These are phyloP conservation scores for Miniopterus natalensis DNA, from an alignment of 2,113 vertebrate species.

Conservation along the genomic window DNA sequence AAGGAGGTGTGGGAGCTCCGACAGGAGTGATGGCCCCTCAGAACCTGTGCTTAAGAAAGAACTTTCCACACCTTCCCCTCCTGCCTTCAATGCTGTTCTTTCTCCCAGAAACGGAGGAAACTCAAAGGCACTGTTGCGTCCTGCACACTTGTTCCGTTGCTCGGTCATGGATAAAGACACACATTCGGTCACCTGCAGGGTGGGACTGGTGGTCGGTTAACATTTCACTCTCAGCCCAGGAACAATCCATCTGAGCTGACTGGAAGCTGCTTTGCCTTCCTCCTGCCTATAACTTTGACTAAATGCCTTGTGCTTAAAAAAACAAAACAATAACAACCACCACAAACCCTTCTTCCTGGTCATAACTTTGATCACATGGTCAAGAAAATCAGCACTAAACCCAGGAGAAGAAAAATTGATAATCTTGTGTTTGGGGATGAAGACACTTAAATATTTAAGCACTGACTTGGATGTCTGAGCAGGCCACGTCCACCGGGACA, in stretches of 20 bases:
- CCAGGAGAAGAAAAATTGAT: not conserved
- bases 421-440: not conserved
- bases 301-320: not conserved
- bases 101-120: not conserved
- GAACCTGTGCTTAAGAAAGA: not conserved
- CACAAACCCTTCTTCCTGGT: not conserved
- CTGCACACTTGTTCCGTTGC: not conserved
- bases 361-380: not conserved
- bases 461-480: not conserved
- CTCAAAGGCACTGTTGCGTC: not conserved
- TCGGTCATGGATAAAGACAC: not conserved
- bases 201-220: not conserved
- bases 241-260: not conserved
- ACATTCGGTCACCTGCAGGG: not conserved
- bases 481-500: rapidly evolving
- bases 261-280: not conserved
- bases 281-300: not conserved
- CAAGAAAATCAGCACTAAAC: not conserved
- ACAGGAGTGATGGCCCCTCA: not conserved
- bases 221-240: not conserved
- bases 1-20: not conserved
- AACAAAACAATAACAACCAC: too few species aligned
- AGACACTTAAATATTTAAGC: not conserved
- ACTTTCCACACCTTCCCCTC: not conserved
- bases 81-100: not conserved